Evolutionary conservation across 2,888 invertebrate species (phyloP).

Genomic region (Stenoptilia bipunctidactyla): DNA sequence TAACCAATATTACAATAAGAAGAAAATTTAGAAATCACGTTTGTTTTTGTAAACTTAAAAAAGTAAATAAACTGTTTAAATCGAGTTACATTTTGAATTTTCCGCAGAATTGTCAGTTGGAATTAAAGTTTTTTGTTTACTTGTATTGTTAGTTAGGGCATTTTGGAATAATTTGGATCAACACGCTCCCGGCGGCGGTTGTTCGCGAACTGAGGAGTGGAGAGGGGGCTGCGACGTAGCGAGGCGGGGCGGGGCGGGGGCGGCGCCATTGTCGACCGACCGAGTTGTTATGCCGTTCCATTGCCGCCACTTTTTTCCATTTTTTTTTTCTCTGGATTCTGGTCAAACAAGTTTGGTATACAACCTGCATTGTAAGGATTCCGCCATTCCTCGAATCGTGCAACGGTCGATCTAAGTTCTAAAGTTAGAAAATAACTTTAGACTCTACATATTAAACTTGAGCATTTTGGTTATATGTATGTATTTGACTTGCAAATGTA

Average conservation of each 20-base stretch:
- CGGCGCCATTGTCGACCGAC: slow-evolving; percentile 69
- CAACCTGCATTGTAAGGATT: slow-evolving; percentile 70
- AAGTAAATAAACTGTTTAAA: too few relatives aligned
- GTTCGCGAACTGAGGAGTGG: slow-evolving; percentile 37
- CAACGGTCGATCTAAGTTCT: slow-evolving; percentile 57
- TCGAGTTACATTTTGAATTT: too few relatives aligned
- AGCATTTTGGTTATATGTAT: too few relatives aligned
- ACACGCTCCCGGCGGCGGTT: slow-evolving; percentile 42
- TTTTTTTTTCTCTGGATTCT: slow-evolving; percentile 64
- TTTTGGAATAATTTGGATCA: neutral
- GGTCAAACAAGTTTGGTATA: slow-evolving; percentile 70
- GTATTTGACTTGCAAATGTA: too few relatives aligned
- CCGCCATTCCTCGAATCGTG: slow-evolving; percentile 61
- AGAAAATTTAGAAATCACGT: neutral
- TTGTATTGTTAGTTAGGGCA: too few relatives aligned
- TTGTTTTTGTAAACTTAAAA: too few relatives aligned
- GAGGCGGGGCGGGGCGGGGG: slow-evolving; percentile 41
- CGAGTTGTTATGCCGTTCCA: slow-evolving; percentile 42
- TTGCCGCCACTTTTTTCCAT: slow-evolving; percentile 65
- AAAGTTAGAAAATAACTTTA: slow-evolving; percentile 7
- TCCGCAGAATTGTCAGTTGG: too few relatives aligned
- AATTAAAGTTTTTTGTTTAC: too few relatives aligned
- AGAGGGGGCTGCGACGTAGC: slow-evolving; percentile 21
- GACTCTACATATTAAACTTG: too few relatives aligned
- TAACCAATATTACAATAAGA: neutral